A percentile compares a stretch with the other conserved stretches of the same genome.
Conservation (phyloP, 2,113 vertebrate genomes). For the Leucoraja erinaceus region DNA sequence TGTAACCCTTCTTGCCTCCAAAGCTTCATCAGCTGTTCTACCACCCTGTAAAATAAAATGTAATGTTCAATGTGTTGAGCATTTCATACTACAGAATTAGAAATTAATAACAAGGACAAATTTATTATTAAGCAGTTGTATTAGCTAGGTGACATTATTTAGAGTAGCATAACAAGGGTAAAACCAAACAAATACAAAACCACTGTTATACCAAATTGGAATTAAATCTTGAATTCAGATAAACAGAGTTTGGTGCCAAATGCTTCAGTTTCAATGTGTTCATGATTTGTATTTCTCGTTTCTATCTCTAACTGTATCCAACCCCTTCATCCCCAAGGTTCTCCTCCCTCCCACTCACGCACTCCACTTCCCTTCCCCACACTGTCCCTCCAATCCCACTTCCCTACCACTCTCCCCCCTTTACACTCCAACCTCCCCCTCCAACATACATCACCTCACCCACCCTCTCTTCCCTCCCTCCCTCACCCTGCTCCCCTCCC, state of each 20-base stretch:
- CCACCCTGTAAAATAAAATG: slow-evolving; percentile 44
- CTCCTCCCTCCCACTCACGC: too few relatives aligned
- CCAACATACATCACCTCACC: background rate
- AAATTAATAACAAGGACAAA: background rate
- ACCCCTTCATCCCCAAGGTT: too few relatives aligned
- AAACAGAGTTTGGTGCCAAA: too few relatives aligned
- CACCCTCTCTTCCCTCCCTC: background rate
- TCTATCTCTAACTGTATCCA: too few relatives aligned
- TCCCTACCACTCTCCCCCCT: background rate
- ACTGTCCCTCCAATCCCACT: too few relatives aligned
- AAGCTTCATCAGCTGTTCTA: background rate
- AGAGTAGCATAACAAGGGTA: background rate
- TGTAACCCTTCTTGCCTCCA: background rate
- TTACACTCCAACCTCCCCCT: background rate
- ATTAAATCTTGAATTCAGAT: too few relatives aligned
- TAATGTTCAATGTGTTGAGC: slow-evolving; percentile 3
- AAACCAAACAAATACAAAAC: background rate
- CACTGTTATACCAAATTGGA: background rate
- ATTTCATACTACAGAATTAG: slow-evolving; percentile 41
- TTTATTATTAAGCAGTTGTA: background rate
- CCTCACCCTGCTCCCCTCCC: too few relatives aligned
- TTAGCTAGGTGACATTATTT: background rate
- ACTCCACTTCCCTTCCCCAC: too few relatives aligned
- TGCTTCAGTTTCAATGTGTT: too few relatives aligned
- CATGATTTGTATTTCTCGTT: too few relatives aligned